These are phyloP conservation scores for Bujurquina vittata DNA, from an alignment of 2,113 vertebrate species.

Conservation along the genomic window DNA sequence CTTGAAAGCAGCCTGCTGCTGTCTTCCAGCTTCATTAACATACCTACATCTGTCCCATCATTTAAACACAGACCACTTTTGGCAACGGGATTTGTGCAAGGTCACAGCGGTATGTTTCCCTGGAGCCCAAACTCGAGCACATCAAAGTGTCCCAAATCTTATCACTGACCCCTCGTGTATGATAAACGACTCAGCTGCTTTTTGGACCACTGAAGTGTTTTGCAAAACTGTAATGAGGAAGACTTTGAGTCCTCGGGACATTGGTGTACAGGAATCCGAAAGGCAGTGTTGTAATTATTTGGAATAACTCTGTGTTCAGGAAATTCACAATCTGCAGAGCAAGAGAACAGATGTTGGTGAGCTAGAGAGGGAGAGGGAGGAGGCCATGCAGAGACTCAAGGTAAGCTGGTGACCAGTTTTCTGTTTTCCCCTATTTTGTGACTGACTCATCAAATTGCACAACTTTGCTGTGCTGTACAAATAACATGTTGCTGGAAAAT, in stretches of 20 bases:
- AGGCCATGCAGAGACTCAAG: constrained; percentile 88
- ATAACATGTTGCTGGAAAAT: neutral
- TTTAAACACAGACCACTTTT: constrained; percentile 12
- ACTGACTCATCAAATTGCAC: neutral
- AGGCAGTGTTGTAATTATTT: constrained; percentile 9
- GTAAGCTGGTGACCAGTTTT: constrained; percentile 64
- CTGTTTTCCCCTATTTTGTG: neutral
- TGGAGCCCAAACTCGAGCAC: neutral
- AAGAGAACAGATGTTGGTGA: constrained; percentile 83
- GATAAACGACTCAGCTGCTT: constrained; percentile 2
- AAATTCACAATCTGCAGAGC: constrained; percentile 88
- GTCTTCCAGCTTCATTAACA: constrained; percentile 17
- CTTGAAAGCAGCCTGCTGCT: constrained; percentile 5
- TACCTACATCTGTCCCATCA: neutral
- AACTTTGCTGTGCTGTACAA: neutral
- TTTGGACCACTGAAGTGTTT: neutral
- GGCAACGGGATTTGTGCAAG: neutral
- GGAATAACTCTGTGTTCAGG: constrained; percentile 75
- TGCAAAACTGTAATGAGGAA: neutral
- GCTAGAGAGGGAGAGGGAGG: constrained; percentile 84
- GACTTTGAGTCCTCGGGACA: neutral
- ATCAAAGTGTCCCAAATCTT: constrained; percentile 19
- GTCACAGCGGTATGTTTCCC: neutral
- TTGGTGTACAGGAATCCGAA: neutral
- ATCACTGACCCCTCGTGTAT: neutral